These are phyloP conservation scores for Pachliopta kotzebuea DNA, from an alignment of 2,888 invertebrate genomes.

Conservation along the genomic window DNA sequence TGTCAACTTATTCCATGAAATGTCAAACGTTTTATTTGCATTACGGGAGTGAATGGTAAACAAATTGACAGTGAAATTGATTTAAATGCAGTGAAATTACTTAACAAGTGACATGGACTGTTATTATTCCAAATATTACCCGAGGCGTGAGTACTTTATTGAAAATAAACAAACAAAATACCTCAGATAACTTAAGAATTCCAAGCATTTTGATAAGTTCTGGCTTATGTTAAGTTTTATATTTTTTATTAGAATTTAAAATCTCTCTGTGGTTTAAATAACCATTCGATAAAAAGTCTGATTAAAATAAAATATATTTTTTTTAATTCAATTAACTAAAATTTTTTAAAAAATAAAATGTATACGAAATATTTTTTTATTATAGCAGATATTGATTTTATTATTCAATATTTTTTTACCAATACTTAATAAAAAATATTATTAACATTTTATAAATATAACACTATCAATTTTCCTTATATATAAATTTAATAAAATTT, in stretches of 20 bases:
- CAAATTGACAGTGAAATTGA: slow-evolving; percentile 72
- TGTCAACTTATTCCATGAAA: slow-evolving; percentile 78
- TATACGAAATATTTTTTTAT: no score
- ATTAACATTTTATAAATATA: no score
- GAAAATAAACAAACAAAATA: slow-evolving; percentile 73
- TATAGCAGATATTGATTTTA: no score
- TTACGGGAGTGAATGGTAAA: slow-evolving; percentile 76
- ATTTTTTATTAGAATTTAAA: not conserved
- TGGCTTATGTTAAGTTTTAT: slow-evolving; percentile 1
- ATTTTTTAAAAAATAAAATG: no score
- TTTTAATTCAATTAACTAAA: no score
- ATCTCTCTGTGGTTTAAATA: not conserved
- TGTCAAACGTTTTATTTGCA: slow-evolving; percentile 75
- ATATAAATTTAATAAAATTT: no score
- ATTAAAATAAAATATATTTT: no score
- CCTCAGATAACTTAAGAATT: slow-evolving; percentile 63
- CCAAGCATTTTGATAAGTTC: slow-evolving; percentile 37
- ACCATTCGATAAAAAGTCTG: no score
- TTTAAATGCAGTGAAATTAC: slow-evolving; percentile 68
- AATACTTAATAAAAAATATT: no score
- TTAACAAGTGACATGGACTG: slow-evolving; percentile 75
- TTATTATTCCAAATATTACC: slow-evolving; percentile 79
- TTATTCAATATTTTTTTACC: no score
- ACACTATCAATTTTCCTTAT: no score
- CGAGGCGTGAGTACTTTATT: slow-evolving; percentile 76